Conservation (phyloP, 2,113 vertebrate species). For the Chauna torquata region DNA sequence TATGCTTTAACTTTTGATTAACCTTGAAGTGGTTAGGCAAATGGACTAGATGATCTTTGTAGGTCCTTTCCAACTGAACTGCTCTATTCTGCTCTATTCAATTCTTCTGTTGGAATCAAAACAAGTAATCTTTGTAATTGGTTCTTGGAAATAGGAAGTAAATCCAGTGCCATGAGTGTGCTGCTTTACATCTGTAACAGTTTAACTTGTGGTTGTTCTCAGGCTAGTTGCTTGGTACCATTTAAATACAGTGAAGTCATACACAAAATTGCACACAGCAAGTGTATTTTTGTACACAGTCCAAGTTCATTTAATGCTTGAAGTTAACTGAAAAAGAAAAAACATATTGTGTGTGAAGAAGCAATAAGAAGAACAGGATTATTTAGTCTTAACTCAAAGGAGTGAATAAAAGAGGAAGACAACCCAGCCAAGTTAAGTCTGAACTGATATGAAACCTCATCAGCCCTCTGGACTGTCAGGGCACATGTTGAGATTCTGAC, state of each 20-base stretch:
- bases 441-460: background rate
- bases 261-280: background rate
- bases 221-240: background rate
- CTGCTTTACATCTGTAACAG: background rate
- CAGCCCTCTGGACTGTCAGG: fast-evolving
- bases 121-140: background rate
- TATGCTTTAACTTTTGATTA: too few species aligned
- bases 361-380: background rate
- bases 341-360: background rate
- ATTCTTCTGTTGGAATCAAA: background rate
- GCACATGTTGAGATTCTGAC: background rate
- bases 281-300: background rate
- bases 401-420: background rate
- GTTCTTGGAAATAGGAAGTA: background rate
- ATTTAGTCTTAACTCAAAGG: background rate
- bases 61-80: background rate
- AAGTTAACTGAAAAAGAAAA: background rate
- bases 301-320: background rate
- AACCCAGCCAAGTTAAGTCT: background rate
- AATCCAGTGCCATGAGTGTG: background rate
- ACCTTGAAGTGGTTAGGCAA: too few species aligned
- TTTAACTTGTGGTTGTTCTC: background rate
- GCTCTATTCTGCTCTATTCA: background rate
- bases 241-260: background rate
- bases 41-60: background rate